Percentiles rank a stretch among this genome's conserved stretches.
These are phyloP conservation scores for Stenopsyche tienmushanensis DNA, from an alignment of 1,140 invertebrate species.

Conservation along the genomic window DNA sequence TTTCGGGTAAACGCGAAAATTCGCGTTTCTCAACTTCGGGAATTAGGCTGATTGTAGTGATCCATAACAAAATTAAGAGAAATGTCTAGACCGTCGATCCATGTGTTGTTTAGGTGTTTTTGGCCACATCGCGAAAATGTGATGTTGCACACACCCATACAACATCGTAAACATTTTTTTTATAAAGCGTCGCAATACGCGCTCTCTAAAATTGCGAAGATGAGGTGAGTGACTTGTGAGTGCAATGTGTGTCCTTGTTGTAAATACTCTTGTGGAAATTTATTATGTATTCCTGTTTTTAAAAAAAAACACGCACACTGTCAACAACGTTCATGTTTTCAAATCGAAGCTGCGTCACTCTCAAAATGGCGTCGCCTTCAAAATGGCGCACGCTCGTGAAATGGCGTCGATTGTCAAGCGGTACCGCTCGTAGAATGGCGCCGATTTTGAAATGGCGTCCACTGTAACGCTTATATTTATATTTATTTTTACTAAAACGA, in stretches of 20 bases:
- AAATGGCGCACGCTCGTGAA: too few relatives aligned
- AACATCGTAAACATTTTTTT: conserved; percentile 15
- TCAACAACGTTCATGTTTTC: neutral
- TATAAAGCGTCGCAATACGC: neutral
- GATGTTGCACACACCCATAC: conserved; percentile 42
- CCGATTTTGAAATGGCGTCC: neutral
- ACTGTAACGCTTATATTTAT: too few relatives aligned
- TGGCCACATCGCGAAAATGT: conserved; percentile 37
- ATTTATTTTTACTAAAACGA: too few relatives aligned
- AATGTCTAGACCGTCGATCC: neutral
- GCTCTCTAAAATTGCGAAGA: neutral
- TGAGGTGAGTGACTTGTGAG: conserved; percentile 9
- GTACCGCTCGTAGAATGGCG: too few relatives aligned
- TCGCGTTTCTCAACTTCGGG: neutral
- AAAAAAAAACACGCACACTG: neutral
- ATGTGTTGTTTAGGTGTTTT: conserved; percentile 40
- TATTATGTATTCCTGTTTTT: conserved; percentile 2
- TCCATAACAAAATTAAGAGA: neutral
- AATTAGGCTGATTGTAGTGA: neutral
- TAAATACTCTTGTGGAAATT: conserved; percentile 33
- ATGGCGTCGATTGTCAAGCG: too few relatives aligned
- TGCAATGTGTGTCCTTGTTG: conserved; percentile 31
- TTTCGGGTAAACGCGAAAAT: conserved; percentile 16
- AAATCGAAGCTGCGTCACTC: too few relatives aligned
- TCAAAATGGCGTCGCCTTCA: too few relatives aligned